phyloP scores from a whole-genome alignment of 2,888 invertebrate genomes.

The Metellina segmentata region DNA sequence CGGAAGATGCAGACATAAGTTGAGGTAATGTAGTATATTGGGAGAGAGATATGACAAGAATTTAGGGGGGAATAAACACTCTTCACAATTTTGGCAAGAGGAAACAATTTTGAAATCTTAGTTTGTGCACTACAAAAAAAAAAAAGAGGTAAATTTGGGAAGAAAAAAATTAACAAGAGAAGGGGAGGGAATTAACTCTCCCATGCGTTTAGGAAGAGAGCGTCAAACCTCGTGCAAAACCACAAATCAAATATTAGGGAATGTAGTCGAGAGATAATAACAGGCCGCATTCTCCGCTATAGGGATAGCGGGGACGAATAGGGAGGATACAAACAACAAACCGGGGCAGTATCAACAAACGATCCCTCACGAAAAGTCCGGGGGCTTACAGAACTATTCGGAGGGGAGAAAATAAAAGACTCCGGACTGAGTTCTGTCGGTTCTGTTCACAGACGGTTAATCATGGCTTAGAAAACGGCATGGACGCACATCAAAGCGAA shows the following conservation, averaged over 20 bases:
- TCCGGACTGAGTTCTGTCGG: too few species aligned
- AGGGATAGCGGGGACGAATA: neutral
- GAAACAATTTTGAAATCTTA: neutral
- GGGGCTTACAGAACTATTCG: too few species aligned
- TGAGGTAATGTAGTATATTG: too few species aligned
- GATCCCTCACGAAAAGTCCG: too few species aligned
- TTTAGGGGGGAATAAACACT: neutral
- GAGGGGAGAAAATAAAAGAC: too few species aligned
- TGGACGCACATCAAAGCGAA: too few species aligned
- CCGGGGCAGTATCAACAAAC: neutral
- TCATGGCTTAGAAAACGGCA: too few species aligned
- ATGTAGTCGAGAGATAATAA: conserved; percentile 2
- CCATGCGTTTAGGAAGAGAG: neutral
- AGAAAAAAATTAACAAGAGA: neutral
- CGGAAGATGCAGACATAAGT: too few species aligned
- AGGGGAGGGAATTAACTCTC: neutral
- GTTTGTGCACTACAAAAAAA: neutral
- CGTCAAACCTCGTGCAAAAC: conserved; percentile 10
- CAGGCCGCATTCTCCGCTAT: neutral
- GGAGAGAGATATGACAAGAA: too few species aligned
- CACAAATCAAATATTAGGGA: conserved; percentile 4
- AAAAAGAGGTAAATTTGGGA: neutral
- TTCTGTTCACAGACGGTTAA: too few species aligned
- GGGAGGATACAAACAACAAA: neutral
- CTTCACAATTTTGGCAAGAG: neutral